These are phyloP conservation scores for Sceloporus tristichus DNA, from an alignment of 2,113 vertebrate genomes.

Conservation along the genomic window DNA sequence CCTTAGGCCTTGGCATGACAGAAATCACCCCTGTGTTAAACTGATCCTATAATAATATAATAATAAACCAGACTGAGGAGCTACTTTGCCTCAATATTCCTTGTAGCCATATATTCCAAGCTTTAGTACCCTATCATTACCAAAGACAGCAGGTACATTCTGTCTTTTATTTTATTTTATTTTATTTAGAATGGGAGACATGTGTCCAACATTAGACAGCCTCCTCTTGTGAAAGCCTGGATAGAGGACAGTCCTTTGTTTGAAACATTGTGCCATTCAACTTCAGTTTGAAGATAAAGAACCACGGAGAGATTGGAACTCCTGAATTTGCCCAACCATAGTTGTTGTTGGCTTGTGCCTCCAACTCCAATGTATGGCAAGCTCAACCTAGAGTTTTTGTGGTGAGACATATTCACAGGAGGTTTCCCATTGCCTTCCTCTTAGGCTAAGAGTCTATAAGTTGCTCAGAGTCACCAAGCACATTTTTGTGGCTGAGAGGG, in stretches of 20 bases:
- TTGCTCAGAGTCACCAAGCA: too few relatives aligned
- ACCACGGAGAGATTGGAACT: too few relatives aligned
- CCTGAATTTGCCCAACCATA: neutral
- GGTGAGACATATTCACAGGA: too few relatives aligned
- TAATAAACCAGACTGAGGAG: neutral
- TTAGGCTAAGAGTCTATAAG: too few relatives aligned
- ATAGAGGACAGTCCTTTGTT: neutral
- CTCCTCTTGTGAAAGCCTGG: too few relatives aligned
- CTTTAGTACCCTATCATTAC: neutral
- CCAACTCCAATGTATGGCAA: too few relatives aligned
- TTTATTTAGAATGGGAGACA: too few relatives aligned
- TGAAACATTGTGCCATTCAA: neutral
- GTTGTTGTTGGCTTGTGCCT: too few relatives aligned
- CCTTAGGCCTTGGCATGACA: neutral
- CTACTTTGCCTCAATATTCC: neutral
- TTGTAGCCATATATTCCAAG: neutral
- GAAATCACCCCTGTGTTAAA: neutral
- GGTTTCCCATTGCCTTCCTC: too few relatives aligned
- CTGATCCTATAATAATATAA: neutral
- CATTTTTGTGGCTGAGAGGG: too few relatives aligned
- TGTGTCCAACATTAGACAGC: neutral
- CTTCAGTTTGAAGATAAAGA: neutral
- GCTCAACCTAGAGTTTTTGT: too few relatives aligned
- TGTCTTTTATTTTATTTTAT: too few relatives aligned
- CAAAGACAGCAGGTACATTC: neutral